Base-by-base conservation (phyloP, 2,888 invertebrate genomes). In the Andrena dorsata region DNA sequence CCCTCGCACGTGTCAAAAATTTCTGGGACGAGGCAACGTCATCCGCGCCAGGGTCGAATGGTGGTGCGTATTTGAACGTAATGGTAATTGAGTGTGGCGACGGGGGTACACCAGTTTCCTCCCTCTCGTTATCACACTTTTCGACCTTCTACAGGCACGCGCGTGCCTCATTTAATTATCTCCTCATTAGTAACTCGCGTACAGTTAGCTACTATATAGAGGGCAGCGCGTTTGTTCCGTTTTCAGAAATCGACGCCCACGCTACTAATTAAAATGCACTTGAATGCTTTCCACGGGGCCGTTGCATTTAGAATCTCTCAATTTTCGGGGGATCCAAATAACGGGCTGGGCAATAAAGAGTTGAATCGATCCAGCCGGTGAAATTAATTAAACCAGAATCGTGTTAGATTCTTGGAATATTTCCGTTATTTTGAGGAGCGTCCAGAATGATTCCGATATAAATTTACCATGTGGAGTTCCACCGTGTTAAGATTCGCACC, bases 81-180 rank as follows among this genome's bases (percentile, higher is more conserved):
- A 2, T 26, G 16, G 63, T 84, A 71, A 84, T 72, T 75, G 66
- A 60, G 49, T 51, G 41, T 28, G 20, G 51, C 60, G n/a, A 61
- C 26, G 80, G 16, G 20, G 60, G 77, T 41, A 28, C 49, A 23
- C 41, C 60, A 13, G 23, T 49, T 32, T 49, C 20, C 3, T 13
- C 6, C 20, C 49, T 23, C 32, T 73, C 69, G 66, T 76, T 76
- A 78, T 20, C 13, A 49, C 32, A 49, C 23, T 73, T 86, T 76
- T 70, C 68, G 28, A 47, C 49, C 30, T 51, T 53, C 64, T 13
- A 56, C 56, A 8, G 10, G 32, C 51, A 30, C 58, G 20, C 41
- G 20, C 41, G 61, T 6, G 6, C 3, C 75, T 49, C 60, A 58
- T 65, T 85, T 82, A 82, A 82, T 85, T 70, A 68, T 70, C 20